These are phyloP conservation scores for Ellobius talpinus DNA, from an alignment of 2,113 vertebrate species.

Conservation along the genomic window DNA sequence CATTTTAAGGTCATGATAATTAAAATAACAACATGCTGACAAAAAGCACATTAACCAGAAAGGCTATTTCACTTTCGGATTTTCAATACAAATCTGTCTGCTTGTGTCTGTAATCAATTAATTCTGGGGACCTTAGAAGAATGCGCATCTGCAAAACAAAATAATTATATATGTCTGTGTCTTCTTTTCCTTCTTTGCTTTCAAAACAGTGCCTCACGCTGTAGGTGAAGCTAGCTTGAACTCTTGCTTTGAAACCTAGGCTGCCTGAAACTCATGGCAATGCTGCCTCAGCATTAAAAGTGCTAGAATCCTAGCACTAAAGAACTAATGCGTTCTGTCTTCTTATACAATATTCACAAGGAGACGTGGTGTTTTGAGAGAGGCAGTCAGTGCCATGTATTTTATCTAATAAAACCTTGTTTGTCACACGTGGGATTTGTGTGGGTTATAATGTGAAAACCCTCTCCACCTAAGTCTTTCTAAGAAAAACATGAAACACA, in stretches of 20 bases:
- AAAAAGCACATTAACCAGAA: slow-evolving; percentile 46
- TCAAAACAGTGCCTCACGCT: not conserved
- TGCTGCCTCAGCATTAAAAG: not conserved
- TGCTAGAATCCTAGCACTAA: not conserved
- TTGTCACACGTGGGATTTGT: not conserved
- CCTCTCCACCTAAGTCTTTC: not conserved
- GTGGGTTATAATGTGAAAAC: slow-evolving; percentile 24
- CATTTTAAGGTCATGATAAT: not conserved
- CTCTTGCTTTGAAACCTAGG: not conserved
- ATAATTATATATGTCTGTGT: not conserved
- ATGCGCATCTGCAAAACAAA: not conserved
- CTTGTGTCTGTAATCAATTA: not conserved
- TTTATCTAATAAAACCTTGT: not conserved
- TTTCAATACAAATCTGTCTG: slow-evolving; percentile 10
- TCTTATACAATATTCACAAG: not conserved
- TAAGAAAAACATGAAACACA: not conserved
- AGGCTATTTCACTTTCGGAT: not conserved
- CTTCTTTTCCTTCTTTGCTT: not conserved
- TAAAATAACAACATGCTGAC: not conserved
- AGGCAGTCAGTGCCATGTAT: not conserved
- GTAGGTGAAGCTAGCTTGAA: too few species aligned
- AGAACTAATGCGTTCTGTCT: not conserved
- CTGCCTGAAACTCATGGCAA: not conserved
- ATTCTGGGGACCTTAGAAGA: slow-evolving; percentile 29
- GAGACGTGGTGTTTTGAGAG: not conserved